These are phyloP conservation scores for Scaptomyza tumidula DNA, from an alignment of 2,888 invertebrate species.

Conservation along the genomic window DNA sequence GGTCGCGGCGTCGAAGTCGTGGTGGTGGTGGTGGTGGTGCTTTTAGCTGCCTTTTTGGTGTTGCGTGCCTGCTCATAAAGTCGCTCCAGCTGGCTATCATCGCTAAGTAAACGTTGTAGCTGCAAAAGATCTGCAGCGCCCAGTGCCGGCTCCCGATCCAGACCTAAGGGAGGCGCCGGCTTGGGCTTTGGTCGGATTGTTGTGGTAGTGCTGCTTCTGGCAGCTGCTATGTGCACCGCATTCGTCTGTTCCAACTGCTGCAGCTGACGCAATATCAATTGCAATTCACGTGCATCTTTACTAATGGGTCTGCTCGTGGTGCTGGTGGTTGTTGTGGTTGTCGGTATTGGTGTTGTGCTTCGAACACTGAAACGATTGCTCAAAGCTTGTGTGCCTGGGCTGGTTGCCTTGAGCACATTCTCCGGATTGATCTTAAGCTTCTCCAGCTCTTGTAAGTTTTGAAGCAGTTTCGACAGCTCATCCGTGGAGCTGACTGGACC, in stretches of 20 bases:
- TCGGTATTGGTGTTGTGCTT: conserved; percentile 33
- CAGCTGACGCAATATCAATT: conserved; percentile 69
- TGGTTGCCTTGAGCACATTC: conserved; percentile 65
- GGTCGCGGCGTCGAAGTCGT: conserved; percentile 57
- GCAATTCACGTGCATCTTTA: conserved; percentile 67
- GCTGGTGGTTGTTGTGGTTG: neutral
- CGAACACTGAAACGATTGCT: conserved; percentile 67
- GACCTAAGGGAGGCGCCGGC: neutral
- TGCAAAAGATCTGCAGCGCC: conserved; percentile 84
- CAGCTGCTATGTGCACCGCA: conserved; percentile 28
- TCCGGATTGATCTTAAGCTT: conserved; percentile 79
- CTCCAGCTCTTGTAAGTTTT: conserved; percentile 84
- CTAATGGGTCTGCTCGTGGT: conserved; percentile 4
- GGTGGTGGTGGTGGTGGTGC: conserved; percentile 26
- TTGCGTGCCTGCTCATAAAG: conserved; percentile 81
- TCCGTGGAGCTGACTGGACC: conserved; percentile 51
- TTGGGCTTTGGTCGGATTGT: conserved; percentile 10
- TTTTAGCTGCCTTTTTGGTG: conserved; percentile 47
- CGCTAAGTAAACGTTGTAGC: conserved; percentile 84
- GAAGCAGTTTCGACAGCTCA: conserved; percentile 85
- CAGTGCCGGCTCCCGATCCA: conserved; percentile 12
- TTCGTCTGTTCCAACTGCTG: conserved; percentile 71
- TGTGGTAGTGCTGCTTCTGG: conserved; percentile 20
- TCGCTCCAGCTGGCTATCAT: conserved; percentile 83
- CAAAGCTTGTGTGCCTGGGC: conserved; percentile 38